Evolutionary conservation across 2,113 vertebrate genomes (phyloP).

Genomic region (Scomber scombrus): DNA sequence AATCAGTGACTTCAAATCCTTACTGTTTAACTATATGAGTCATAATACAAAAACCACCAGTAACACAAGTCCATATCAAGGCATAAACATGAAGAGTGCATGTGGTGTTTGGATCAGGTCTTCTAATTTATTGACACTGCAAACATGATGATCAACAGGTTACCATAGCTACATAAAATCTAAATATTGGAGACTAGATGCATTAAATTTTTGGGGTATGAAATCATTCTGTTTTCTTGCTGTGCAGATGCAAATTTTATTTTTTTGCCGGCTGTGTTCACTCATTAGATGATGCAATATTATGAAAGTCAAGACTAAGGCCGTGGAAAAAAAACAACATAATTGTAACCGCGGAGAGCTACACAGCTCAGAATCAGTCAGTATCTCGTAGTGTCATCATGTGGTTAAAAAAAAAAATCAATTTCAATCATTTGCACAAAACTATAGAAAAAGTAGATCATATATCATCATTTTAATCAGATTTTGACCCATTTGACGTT

Average conservation of each 20-base stretch:
- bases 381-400: too few species aligned
- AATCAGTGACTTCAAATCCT: slow-evolving; percentile 26
- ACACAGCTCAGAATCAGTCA: neutral
- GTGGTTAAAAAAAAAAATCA: too few species aligned
- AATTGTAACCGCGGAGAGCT: neutral
- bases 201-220: neutral
- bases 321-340: neutral
- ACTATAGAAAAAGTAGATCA: too few species aligned
- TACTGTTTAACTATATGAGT: slow-evolving; percentile 13
- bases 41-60: slow-evolving; percentile 19
- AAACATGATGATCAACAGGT: neutral
- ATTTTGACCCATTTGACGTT: too few species aligned
- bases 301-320: neutral
- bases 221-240: neutral
- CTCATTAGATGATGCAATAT: slow-evolving; percentile 34
- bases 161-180: too few species aligned
- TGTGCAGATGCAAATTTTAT: neutral
- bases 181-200: neutral
- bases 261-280: neutral
- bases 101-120: slow-evolving; percentile 1
- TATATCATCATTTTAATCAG: too few species aligned
- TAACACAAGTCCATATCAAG: slow-evolving; percentile 7
- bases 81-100: neutral
- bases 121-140: neutral
- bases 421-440: too few species aligned